A percentile compares a stretch with the other conserved stretches of the same genome.
Evolutionary conservation across 2,797 vertebrate species (phyloP).

Genomic region (Oryzias sinensis): DNA sequence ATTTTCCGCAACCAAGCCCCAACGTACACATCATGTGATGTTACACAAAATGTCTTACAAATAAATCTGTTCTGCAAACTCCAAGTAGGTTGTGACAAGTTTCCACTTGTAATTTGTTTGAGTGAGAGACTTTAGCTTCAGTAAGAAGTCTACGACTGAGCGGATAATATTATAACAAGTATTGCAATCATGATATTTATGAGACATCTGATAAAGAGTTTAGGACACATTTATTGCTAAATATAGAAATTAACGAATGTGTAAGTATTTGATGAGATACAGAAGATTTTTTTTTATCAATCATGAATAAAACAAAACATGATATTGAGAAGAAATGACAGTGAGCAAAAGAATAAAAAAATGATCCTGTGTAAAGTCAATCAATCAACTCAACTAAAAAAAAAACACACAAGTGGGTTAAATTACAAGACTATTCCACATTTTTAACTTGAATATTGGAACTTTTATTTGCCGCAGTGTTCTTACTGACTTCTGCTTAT

Average conservation of each 20-base stretch:
- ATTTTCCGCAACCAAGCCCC: conserved; percentile 3
- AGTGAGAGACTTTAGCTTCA: conserved; percentile 22
- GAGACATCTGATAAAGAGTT: conserved; percentile 1
- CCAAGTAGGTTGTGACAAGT: conserved; percentile 20
- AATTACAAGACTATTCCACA: no score
- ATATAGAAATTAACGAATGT: neutral
- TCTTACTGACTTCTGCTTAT: no score
- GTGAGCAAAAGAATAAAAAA: no score
- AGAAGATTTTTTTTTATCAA: no score
- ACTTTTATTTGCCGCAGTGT: no score
- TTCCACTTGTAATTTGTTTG: conserved; percentile 35
- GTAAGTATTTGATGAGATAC: no score
- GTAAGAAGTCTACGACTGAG: neutral
- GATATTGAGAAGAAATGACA: no score
- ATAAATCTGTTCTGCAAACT: conserved; percentile 13
- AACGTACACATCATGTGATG: conserved; percentile 8
- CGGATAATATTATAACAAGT: conserved; percentile 5
- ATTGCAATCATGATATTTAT: neutral
- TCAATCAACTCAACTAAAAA: no score
- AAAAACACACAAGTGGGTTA: no score
- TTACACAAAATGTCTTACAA: conserved; percentile 25
- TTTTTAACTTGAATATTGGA: no score
- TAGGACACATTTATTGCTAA: neutral
- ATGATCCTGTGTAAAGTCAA: no score
- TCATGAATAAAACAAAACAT: no score